These are phyloP conservation scores for Hyles lineata DNA, from an alignment of 2,888 invertebrate genomes.

Conservation along the genomic window DNA sequence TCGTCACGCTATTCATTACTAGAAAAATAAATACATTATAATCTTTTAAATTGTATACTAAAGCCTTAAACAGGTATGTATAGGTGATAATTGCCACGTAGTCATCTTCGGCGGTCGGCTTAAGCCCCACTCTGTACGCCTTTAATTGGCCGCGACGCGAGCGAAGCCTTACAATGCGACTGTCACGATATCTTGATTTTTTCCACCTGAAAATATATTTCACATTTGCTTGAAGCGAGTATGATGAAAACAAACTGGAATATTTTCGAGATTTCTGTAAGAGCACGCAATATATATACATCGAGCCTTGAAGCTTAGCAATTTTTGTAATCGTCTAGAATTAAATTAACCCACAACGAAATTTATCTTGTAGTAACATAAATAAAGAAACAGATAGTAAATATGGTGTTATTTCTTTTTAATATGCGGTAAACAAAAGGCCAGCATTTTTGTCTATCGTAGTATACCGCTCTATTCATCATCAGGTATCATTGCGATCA, in stretches of 20 bases:
- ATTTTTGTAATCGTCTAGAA: no score
- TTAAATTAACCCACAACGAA: no score
- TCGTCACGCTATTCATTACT: no score
- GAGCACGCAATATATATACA: no score
- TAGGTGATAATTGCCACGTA: constrained; percentile 21
- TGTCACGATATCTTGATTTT: constrained; percentile 60
- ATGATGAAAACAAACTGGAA: background rate
- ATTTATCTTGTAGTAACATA: no score
- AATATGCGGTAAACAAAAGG: background rate
- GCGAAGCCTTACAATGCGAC: constrained; percentile 50
- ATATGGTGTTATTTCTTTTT: background rate
- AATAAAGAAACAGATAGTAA: no score
- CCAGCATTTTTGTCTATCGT: background rate
- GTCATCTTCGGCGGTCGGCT: constrained; percentile 23
- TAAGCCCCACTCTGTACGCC: constrained; percentile 30
- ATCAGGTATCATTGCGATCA: no score
- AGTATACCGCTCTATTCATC: no score
- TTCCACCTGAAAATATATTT: constrained; percentile 18
- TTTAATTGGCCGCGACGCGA: constrained; percentile 55
- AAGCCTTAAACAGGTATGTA: constrained; percentile 5
- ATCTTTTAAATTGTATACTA: background rate
- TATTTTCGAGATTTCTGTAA: no score
- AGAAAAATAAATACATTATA: no score
- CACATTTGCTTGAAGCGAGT: background rate
- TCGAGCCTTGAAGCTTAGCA: no score